A percentile compares a stretch with the other conserved stretches of the same genome.
Evolutionary conservation across 2,797 vertebrate species (phyloP).

Genomic region (Phyllotis vaccarum): DNA sequence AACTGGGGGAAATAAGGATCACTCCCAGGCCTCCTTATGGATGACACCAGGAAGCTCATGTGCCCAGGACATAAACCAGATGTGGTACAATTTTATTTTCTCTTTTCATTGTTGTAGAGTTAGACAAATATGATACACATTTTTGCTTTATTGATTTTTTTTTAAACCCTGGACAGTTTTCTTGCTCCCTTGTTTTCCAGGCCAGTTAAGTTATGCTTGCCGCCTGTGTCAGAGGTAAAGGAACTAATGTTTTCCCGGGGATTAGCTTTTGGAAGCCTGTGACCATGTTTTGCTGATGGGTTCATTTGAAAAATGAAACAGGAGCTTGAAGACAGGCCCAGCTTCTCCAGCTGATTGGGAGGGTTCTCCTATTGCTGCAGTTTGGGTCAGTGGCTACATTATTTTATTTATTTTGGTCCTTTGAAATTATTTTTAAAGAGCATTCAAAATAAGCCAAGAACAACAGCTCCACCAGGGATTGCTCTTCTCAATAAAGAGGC

Average conservation of each 20-base stretch:
- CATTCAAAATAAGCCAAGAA: neutral
- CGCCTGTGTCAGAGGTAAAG: constrained; percentile 38
- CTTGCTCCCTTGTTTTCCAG: constrained; percentile 29
- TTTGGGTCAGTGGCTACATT: neutral
- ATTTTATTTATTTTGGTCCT: constrained; percentile 1
- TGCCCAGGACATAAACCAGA: neutral
- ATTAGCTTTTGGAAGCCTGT: neutral
- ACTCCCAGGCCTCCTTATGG: neutral
- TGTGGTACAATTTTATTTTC: neutral
- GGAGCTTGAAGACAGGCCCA: neutral
- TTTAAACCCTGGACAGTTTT: neutral
- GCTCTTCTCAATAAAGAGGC: neutral
- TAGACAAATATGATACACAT: neutral
- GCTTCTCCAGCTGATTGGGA: neutral
- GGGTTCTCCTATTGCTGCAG: neutral
- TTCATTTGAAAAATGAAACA: neutral
- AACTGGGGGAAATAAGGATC: neutral
- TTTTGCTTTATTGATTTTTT: constrained; percentile 40
- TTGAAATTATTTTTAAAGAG: neutral
- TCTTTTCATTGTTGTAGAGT: constrained; percentile 10
- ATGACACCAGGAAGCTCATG: rapidly evolving
- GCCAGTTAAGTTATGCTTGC: constrained; percentile 26
- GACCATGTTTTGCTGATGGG: neutral
- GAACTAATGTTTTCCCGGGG: neutral
- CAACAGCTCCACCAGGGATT: neutral